Evolutionary conservation across 2,113 vertebrate species (phyloP).

Genomic region (Colaptes auratus): DNA sequence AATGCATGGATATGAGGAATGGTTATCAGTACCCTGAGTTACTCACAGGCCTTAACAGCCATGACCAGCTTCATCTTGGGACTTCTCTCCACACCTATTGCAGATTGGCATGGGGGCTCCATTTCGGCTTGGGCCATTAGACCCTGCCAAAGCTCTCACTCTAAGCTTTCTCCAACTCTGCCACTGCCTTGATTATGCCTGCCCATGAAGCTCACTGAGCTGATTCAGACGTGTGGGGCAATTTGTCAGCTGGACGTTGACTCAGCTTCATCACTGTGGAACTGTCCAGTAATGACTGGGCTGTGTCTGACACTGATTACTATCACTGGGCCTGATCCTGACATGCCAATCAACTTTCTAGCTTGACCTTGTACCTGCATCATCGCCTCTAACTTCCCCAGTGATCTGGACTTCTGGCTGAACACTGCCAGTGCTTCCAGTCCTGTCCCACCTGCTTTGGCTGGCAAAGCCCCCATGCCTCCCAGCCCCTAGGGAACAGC

Average conservation of each 20-base stretch:
- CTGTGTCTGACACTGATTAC: not conserved
- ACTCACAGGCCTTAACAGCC: too few relatives aligned
- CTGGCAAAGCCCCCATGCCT: not conserved
- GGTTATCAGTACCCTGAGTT: not conserved
- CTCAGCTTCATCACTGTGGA: not conserved
- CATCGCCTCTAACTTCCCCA: not conserved
- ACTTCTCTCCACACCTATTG: not conserved
- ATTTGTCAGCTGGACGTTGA: not conserved
- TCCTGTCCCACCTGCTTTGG: not conserved
- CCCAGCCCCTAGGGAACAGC: not conserved
- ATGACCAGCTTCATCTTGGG: not conserved
- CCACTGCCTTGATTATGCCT: not conserved
- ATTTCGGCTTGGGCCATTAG: not conserved
- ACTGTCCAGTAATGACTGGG: not conserved
- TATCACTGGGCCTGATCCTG: not conserved
- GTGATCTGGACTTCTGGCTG: not conserved
- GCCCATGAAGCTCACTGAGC: not conserved
- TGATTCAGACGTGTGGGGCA: fast-evolving
- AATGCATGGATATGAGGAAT: not conserved
- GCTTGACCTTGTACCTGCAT: not conserved
- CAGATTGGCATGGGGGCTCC: not conserved
- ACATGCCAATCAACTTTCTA: not conserved
- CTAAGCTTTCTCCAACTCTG: not conserved
- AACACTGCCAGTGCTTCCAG: not conserved
- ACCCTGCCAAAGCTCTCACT: not conserved